These are phyloP conservation scores for Zhuqinia jingwanae DNA, from an alignment of 2,888 invertebrate species.

Conservation along the genomic window DNA sequence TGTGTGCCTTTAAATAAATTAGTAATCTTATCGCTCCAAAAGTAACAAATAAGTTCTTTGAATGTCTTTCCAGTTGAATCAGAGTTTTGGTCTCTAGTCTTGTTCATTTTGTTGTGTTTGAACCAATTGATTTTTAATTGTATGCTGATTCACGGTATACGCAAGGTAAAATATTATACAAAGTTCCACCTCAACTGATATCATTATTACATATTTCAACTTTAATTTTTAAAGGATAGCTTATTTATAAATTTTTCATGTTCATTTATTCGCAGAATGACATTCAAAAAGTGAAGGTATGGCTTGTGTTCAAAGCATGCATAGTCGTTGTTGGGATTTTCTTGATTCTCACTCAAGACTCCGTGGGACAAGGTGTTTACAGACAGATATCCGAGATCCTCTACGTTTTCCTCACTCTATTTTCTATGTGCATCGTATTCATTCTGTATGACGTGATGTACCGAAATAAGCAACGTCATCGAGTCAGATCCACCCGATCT, in stretches of 20 bases:
- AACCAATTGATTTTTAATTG: slow-evolving; percentile 58
- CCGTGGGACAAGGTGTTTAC: slow-evolving; percentile 46
- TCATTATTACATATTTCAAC: background rate
- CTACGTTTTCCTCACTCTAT: slow-evolving; percentile 58
- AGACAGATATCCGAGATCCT: slow-evolving; percentile 60
- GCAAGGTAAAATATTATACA: slow-evolving; percentile 40
- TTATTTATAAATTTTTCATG: no score
- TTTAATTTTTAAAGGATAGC: background rate
- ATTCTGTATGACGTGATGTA: slow-evolving; percentile 59
- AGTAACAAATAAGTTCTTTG: no score
- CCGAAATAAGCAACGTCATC: slow-evolving; percentile 24
- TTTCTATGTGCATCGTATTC: slow-evolving; percentile 58
- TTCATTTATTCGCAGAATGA: slow-evolving; percentile 46
- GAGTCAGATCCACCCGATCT: background rate
- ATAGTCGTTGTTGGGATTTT: slow-evolving; percentile 60
- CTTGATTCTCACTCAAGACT: slow-evolving; percentile 59
- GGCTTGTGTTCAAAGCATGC: slow-evolving; percentile 60
- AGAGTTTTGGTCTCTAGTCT: slow-evolving; percentile 51
- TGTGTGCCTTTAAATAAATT: no score
- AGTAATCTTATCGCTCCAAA: no score
- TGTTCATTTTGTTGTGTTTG: slow-evolving; percentile 57
- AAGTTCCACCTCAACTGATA: no score
- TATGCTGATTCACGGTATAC: slow-evolving; percentile 50
- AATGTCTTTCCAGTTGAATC: slow-evolving; percentile 52
- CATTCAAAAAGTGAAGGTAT: slow-evolving; percentile 51